Percentiles rank a stretch among this genome's conserved stretches.
Conservation (phyloP, 2,797 vertebrate species). For the Tauraco hartlaubi region DNA sequence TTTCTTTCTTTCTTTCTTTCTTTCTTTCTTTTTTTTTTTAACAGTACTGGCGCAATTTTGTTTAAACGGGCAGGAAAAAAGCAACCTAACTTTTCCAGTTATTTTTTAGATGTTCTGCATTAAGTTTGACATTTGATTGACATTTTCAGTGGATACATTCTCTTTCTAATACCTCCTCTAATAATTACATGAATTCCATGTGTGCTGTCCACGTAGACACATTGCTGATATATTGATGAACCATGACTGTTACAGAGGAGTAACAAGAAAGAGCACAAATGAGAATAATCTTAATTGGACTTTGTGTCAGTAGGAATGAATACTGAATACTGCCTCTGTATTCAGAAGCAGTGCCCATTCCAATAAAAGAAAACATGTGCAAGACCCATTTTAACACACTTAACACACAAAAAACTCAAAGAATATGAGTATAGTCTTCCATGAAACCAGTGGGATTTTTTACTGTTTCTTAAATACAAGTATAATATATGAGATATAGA, state of each 20-base stretch:
- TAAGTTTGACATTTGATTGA: background rate
- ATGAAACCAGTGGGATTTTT: background rate
- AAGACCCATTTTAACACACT: background rate
- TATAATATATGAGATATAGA: background rate
- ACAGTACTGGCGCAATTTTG: background rate
- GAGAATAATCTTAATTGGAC: background rate
- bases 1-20: background rate
- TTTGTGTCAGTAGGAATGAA: background rate
- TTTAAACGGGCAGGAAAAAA: background rate
- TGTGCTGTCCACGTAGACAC: accelerated
- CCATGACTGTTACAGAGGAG: background rate
- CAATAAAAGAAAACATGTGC: background rate
- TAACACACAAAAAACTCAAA: background rate
- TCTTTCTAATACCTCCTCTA: background rate
- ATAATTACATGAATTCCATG: background rate
- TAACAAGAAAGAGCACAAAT: background rate
- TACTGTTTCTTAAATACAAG: background rate
- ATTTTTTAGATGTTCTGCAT: background rate
- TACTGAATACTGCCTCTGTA: background rate
- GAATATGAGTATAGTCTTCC: background rate
- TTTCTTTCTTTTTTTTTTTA: background rate
- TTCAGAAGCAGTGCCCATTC: background rate
- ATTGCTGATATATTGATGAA: background rate
- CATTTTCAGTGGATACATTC: background rate
- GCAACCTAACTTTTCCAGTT: background rate